Evolutionary conservation across 2,888 invertebrate species (phyloP).

Genomic region (Girardia tigrina): DNA sequence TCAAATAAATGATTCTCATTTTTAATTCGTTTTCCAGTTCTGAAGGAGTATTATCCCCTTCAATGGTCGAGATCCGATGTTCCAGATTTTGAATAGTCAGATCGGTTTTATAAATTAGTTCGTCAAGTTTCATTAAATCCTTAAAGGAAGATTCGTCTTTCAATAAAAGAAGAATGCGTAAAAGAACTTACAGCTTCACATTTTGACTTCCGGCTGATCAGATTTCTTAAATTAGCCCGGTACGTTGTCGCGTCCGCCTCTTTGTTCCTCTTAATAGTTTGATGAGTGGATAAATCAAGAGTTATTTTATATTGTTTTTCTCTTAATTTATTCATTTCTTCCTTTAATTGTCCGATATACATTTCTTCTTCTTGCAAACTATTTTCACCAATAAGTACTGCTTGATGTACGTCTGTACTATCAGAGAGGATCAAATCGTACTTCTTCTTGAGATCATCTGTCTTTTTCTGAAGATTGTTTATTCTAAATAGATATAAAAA

Average conservation of each 20-base stretch:
- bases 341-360: conserved; percentile 42
- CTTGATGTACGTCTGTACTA: background rate
- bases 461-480: background rate
- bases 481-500: background rate
- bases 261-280: conserved; percentile 42
- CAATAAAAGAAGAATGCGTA: too few species aligned
- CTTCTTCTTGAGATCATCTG: background rate
- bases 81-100: background rate
- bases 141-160: too few species aligned
- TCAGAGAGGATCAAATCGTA: background rate
- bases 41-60: background rate
- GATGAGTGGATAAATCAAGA: conserved; percentile 43
- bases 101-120: conserved; percentile 11
- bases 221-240: conserved; percentile 45
- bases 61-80: background rate
- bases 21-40: conserved; percentile 10
- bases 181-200: conserved; percentile 40
- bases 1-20: background rate
- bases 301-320: conserved; percentile 45
- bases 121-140: conserved; percentile 3
- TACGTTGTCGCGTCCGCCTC: conserved; percentile 48
- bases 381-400: conserved; percentile 40
- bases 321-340: conserved; percentile 46
- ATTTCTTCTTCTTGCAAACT: conserved; percentile 44
- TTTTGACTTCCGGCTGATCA: conserved; percentile 44